phyloP scores from a whole-genome alignment of 2,797 vertebrate genomes.

The Rhinella marina region DNA sequence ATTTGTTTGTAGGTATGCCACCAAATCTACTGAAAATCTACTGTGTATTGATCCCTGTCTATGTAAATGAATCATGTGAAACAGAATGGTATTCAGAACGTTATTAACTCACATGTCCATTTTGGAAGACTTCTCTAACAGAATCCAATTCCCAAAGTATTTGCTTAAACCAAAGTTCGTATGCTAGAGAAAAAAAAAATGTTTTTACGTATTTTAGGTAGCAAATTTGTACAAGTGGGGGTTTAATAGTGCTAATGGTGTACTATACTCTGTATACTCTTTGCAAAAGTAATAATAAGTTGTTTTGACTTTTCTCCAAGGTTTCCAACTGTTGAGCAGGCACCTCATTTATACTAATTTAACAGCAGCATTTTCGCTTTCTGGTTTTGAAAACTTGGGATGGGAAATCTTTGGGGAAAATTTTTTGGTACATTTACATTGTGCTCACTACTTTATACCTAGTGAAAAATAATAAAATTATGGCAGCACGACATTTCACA shows the following conservation, averaged over 20 bases:
- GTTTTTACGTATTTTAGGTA: no score
- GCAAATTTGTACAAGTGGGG: background rate
- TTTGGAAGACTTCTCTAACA: conserved; percentile 90
- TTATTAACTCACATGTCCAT: conserved; percentile 85
- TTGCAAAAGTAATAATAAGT: background rate
- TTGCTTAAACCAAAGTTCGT: conserved; percentile 98
- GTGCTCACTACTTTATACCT: no score
- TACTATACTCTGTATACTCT: no score
- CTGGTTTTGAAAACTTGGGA: no score
- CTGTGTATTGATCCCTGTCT: background rate
- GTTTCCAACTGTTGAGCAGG: background rate
- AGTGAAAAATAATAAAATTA: no score
- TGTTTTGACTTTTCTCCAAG: background rate
- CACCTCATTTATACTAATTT: no score
- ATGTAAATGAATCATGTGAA: background rate
- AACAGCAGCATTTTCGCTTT: no score
- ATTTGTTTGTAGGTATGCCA: background rate
- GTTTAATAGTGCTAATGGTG: background rate
- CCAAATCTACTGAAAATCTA: background rate
- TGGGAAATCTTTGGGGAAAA: no score
- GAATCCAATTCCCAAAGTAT: conserved; percentile 96
- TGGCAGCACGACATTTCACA: no score
- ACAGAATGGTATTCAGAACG: background rate
- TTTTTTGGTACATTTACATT: no score
- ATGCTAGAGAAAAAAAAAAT: conserved; percentile 77